phyloP scores from a whole-genome alignment of 2,113 vertebrate species.

The Tupaia chinensis region DNA sequence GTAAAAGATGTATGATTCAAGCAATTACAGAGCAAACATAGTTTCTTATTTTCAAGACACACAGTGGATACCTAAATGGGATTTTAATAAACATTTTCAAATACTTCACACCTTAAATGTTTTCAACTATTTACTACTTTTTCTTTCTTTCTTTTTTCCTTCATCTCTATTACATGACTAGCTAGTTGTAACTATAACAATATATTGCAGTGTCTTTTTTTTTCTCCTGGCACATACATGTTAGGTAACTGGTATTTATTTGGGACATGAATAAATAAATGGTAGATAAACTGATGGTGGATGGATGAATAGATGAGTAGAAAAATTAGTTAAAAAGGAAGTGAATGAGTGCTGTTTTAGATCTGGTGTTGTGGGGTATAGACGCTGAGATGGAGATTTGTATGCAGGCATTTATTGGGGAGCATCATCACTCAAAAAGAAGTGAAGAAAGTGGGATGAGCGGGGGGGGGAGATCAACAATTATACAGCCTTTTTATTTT shows the following conservation, averaged over 20 bases:
- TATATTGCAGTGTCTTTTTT: neutral
- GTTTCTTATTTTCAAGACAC: slow-evolving; percentile 72
- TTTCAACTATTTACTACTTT: slow-evolving; percentile 32
- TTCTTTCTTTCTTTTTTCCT: neutral
- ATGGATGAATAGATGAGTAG: neutral
- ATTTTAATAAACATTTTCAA: slow-evolving; percentile 69
- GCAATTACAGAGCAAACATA: slow-evolving; percentile 77
- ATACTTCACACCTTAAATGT: slow-evolving; percentile 30
- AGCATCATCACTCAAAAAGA: neutral
- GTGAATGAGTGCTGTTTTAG: neutral
- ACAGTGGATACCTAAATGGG: slow-evolving; percentile 49
- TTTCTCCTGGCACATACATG: neutral
- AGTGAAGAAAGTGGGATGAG: neutral
- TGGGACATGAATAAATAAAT: neutral
- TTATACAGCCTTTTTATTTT: too few species aligned
- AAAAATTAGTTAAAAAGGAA: neutral
- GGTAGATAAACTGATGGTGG: neutral
- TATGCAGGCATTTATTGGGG: neutral
- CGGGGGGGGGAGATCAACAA: too few species aligned
- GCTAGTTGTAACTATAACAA: neutral
- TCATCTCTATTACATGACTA: slow-evolving; percentile 5
- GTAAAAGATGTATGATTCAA: slow-evolving; percentile 76
- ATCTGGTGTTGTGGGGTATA: too few species aligned
- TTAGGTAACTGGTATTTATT: neutral
- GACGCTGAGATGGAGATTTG: neutral